These are phyloP conservation scores for Malacoraja senta DNA, from an alignment of 2,797 vertebrate species.

Conservation along the genomic window DNA sequence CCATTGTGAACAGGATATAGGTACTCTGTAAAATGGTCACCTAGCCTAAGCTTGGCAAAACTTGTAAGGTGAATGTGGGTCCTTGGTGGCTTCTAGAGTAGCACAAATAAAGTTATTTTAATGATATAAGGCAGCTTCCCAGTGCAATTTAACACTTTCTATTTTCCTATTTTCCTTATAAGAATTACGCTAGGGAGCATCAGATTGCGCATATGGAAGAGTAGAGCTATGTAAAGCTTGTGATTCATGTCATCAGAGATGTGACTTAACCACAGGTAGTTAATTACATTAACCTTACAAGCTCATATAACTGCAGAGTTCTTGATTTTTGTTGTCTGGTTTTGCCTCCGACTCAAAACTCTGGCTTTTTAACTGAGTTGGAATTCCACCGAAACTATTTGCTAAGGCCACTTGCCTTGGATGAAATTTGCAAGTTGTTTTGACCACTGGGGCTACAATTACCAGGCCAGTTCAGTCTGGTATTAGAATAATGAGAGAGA, in stretches of 20 bases:
- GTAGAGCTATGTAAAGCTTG: not conserved
- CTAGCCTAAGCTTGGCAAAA: too few species aligned
- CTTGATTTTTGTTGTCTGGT: not conserved
- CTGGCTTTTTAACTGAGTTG: not conserved
- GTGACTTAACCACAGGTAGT: not conserved
- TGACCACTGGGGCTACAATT: too few species aligned
- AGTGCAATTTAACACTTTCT: not conserved
- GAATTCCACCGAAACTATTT: not conserved
- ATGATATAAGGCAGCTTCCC: too few species aligned
- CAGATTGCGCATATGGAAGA: not conserved
- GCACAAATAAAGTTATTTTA: too few species aligned
- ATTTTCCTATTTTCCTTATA: not conserved
- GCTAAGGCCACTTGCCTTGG: not conserved
- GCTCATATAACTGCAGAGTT: not conserved
- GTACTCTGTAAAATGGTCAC: too few species aligned
- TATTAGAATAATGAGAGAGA: not conserved
- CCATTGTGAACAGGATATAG: too few species aligned
- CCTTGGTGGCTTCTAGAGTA: too few species aligned
- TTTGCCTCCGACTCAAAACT: not conserved
- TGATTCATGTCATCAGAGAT: not conserved
- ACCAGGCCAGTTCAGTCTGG: not conserved
- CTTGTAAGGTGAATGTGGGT: too few species aligned
- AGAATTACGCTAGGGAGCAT: not conserved
- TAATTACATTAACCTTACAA: not conserved
- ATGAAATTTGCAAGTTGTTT: not conserved